phyloP scores from a whole-genome alignment of 1,140 invertebrate genomes.

The Elysia chlorotica region DNA sequence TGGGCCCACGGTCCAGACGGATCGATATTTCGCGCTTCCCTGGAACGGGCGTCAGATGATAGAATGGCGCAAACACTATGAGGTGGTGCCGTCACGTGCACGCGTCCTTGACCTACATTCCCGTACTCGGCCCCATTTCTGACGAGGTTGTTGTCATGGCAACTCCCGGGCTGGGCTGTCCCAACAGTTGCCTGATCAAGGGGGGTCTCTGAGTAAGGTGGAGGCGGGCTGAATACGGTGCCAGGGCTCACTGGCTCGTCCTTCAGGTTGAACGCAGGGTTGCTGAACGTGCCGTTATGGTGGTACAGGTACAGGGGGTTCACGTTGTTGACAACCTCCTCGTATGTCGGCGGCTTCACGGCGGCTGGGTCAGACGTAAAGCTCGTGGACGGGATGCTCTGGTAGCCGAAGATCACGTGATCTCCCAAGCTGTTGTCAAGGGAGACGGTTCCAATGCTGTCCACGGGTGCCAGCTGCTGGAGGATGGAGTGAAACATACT shows the following conservation, averaged over 20 bases:
- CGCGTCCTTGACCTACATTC: too few species aligned
- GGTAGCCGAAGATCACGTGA: background rate
- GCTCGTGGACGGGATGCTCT: background rate
- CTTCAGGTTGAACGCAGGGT: conserved; percentile 8
- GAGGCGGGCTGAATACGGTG: background rate
- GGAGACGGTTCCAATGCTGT: background rate
- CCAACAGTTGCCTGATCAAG: too few species aligned
- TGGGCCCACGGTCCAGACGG: too few species aligned
- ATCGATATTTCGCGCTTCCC: too few species aligned
- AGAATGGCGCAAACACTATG: too few species aligned
- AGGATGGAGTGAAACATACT: too few species aligned
- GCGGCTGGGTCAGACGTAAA: conserved; percentile 19
- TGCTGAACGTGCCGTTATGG: conserved; percentile 2
- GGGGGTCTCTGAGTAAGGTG: conserved; percentile 13
- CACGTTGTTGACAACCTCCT: conserved; percentile 9
- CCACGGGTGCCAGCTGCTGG: background rate
- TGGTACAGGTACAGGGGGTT: conserved; percentile 15
- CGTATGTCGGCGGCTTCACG: conserved; percentile 15
- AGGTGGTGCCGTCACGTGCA: too few species aligned
- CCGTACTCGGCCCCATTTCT: too few species aligned
- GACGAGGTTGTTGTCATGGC: too few species aligned
- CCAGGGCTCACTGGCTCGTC: background rate
- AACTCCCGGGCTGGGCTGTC: too few species aligned
- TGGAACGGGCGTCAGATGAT: too few species aligned
- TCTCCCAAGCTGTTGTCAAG: background rate